Percentiles rank a stretch among this genome's conserved stretches.
These are phyloP conservation scores for Drosophila mayaguana DNA, from an alignment of 2,888 invertebrate genomes.

Conservation along the genomic window DNA sequence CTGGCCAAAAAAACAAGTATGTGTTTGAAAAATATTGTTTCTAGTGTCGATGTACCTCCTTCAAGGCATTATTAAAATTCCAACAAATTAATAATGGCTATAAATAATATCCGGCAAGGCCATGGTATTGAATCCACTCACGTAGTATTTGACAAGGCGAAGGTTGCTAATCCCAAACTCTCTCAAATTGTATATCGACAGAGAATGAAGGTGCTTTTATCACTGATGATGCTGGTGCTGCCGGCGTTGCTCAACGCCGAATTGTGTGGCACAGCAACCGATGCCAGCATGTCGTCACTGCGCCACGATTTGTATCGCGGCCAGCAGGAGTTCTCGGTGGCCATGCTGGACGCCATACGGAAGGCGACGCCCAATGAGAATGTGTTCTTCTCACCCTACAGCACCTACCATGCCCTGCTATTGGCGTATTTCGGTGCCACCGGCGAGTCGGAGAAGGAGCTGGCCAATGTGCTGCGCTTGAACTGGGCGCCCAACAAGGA, in stretches of 20 bases:
- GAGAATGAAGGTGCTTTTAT: conserved; percentile 54
- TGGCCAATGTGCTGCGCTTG: conserved; percentile 74
- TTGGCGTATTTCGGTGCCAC: conserved; percentile 92
- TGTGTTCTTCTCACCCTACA: conserved; percentile 95
- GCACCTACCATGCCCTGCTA: conserved; percentile 92
- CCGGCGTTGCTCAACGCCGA: conserved; percentile 57
- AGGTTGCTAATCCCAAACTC: conserved; percentile 23
- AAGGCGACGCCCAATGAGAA: conserved; percentile 89
- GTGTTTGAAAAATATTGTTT: background rate
- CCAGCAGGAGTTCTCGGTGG: conserved; percentile 89
- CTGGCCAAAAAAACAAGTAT: no score
- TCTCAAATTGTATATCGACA: conserved; percentile 15
- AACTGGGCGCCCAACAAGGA: conserved; percentile 87
- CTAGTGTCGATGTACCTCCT: background rate
- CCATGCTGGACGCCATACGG: conserved; percentile 89
- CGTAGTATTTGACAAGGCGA: conserved; percentile 31
- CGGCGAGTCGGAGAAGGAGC: conserved; percentile 88
- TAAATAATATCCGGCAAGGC: conserved; percentile 11
- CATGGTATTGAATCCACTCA: conserved; percentile 27
- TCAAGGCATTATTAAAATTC: conserved; percentile 1
- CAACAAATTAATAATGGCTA: background rate
- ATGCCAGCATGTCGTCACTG: background rate
- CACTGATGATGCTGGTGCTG: conserved; percentile 45
- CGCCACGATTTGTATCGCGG: conserved; percentile 86
- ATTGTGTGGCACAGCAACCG: conserved; percentile 38